Evolutionary conservation across 2,113 vertebrate species (phyloP).

Genomic region (Noturus placidus): DNA sequence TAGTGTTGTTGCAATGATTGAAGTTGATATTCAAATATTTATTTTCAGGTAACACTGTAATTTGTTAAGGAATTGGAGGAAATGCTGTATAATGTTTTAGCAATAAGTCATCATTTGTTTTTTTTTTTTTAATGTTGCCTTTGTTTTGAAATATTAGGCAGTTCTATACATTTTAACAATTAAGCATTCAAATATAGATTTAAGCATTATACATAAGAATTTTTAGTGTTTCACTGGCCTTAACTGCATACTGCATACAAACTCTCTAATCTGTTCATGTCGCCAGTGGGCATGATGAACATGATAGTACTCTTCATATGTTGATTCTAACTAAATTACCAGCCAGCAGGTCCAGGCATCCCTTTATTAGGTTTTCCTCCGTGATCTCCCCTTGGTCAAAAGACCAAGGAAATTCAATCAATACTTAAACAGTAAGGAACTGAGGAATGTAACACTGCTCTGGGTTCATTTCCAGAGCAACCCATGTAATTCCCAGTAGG

Average conservation of each 20-base stretch:
- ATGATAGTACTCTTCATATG: constrained; percentile 47
- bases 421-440: constrained; percentile 43
- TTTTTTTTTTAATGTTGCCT: not conserved
- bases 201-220: not conserved
- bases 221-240: constrained; percentile 12
- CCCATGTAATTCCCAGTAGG: constrained; percentile 27
- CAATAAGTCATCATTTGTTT: not conserved
- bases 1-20: constrained; percentile 1
- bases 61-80: not conserved
- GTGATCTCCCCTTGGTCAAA: constrained; percentile 43
- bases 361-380: constrained; percentile 29
- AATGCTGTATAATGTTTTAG: not conserved
- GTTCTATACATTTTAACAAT: not conserved
- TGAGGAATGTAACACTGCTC: constrained; percentile 33
- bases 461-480: constrained; percentile 33
- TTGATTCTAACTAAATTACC: constrained; percentile 48
- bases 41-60: not conserved
- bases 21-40: not conserved
- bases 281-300: constrained; percentile 21
- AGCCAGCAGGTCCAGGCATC: constrained; percentile 33
- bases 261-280: not conserved
- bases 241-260: constrained; percentile 29
- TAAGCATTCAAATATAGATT: not conserved
- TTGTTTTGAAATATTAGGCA: not conserved
- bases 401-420: constrained; percentile 51